phyloP scores from a whole-genome alignment of 2,888 invertebrate species.

The Proisotoma minuta region DNA sequence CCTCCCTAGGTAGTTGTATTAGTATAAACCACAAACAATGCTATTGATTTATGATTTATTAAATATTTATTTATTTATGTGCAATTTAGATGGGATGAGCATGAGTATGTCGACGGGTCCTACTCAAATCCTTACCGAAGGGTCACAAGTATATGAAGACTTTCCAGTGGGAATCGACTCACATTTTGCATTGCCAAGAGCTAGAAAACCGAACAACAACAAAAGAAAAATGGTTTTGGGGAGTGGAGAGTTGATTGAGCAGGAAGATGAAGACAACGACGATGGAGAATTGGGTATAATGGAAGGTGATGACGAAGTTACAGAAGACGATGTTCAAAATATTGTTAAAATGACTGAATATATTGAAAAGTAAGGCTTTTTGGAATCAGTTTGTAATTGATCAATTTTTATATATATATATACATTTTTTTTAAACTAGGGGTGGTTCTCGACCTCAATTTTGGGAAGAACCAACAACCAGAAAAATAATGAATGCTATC shows the following conservation, averaged over 20 bases:
- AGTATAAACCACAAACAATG: constrained; percentile 26
- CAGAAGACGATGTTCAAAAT: constrained; percentile 42
- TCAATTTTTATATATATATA: too few relatives aligned
- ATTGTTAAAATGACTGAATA: constrained; percentile 48
- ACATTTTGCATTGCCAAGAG: constrained; percentile 45
- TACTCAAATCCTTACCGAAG: constrained; percentile 37
- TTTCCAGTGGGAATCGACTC: constrained; percentile 45
- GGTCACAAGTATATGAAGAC: constrained; percentile 42
- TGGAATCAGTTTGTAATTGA: not conserved
- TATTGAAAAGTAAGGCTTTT: constrained; percentile 44
- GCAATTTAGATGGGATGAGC: constrained; percentile 39
- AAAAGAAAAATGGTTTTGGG: constrained; percentile 35
- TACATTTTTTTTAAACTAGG: too few relatives aligned
- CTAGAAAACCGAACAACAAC: constrained; percentile 35
- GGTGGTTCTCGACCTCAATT: constrained; percentile 77
- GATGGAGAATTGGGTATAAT: constrained; percentile 34
- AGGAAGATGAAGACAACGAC: constrained; percentile 43
- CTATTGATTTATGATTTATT: not conserved
- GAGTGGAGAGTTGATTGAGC: constrained; percentile 33
- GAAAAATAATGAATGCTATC: constrained; percentile 82
- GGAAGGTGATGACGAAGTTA: constrained; percentile 46
- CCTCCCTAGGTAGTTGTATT: too few relatives aligned
- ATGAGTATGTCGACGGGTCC: constrained; percentile 38
- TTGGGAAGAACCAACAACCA: constrained; percentile 87
- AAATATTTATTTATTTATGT: too few relatives aligned